Evolutionary conservation across 2,888 invertebrate species (phyloP).

Genomic region (Galeopsomyia nigrocyanea): DNA sequence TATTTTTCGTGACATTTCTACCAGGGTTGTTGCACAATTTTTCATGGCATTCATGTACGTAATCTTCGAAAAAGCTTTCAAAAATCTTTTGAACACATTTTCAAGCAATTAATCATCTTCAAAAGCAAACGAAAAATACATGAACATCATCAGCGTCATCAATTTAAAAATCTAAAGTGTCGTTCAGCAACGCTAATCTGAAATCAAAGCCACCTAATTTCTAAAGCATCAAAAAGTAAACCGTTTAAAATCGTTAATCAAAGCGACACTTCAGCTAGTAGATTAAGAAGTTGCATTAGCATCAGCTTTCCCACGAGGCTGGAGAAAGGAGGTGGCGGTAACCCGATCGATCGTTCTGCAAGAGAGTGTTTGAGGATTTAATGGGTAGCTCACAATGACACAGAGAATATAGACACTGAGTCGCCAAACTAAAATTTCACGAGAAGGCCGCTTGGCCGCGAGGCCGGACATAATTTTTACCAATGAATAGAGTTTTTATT

Average conservation of each 20-base stretch:
- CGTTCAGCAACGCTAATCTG: too few relatives aligned
- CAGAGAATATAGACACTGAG: constrained; percentile 14
- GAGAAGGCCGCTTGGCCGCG: not conserved
- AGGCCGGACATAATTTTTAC: too few relatives aligned
- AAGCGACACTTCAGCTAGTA: not conserved
- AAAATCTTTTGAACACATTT: not conserved
- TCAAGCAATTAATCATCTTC: not conserved
- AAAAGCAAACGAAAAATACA: too few relatives aligned
- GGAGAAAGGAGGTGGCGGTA: not conserved
- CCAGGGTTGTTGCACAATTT: too few relatives aligned
- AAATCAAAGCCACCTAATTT: too few relatives aligned
- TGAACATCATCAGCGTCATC: too few relatives aligned
- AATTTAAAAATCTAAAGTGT: too few relatives aligned
- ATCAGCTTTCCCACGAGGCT: not conserved
- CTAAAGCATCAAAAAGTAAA: too few relatives aligned
- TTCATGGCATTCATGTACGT: too few relatives aligned
- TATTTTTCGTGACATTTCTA: too few relatives aligned
- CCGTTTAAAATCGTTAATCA: too few relatives aligned
- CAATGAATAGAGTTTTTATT: constrained; percentile 14
- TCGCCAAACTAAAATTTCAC: constrained; percentile 20
- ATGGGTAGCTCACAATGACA: constrained; percentile 24
- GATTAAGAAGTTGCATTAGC: not conserved
- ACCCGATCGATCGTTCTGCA: constrained; percentile 23
- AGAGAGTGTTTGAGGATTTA: constrained; percentile 33
- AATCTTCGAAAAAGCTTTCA: too few relatives aligned